These are phyloP conservation scores for Agelastica alni DNA, from an alignment of 2,888 invertebrate species.

Conservation along the genomic window DNA sequence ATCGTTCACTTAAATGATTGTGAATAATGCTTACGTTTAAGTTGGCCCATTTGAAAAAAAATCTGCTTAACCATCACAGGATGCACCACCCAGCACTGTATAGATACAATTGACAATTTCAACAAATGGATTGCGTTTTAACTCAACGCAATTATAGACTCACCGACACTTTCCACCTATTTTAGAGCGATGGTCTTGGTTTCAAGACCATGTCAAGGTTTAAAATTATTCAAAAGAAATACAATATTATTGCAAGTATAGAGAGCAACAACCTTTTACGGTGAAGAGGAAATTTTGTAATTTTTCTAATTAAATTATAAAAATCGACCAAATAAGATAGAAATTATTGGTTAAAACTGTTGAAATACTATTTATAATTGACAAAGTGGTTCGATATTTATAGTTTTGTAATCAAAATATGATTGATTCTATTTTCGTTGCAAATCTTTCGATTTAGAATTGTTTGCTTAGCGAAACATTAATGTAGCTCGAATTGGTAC, in stretches of 20 bases:
- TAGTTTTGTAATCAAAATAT: too few species aligned
- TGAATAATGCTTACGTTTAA: slow-evolving; percentile 3
- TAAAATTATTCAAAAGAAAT: neutral
- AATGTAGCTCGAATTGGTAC: too few species aligned
- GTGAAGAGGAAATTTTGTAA: slow-evolving; percentile 5
- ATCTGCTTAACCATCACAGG: neutral
- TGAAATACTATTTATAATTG: too few species aligned
- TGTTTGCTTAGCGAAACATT: too few species aligned
- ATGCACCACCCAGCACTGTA: neutral
- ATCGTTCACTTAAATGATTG: too few species aligned
- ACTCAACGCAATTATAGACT: neutral
- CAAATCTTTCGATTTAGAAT: too few species aligned
- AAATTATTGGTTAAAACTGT: too few species aligned
- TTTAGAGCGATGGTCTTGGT: neutral
- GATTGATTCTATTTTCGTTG: too few species aligned
- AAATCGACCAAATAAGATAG: too few species aligned
- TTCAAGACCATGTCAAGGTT: slow-evolving; percentile 16
- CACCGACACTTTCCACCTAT: neutral
- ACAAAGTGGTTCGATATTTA: too few species aligned
- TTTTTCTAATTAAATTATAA: neutral
- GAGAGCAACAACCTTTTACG: slow-evolving; percentile 8
- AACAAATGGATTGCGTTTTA: neutral
- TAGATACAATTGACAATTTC: neutral
- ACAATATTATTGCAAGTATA: slow-evolving; percentile 3
- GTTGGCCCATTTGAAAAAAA: slow-evolving; percentile 2